Conservation (phyloP, 1,140 invertebrate genomes). For the Nasonia giraulti region DNA sequence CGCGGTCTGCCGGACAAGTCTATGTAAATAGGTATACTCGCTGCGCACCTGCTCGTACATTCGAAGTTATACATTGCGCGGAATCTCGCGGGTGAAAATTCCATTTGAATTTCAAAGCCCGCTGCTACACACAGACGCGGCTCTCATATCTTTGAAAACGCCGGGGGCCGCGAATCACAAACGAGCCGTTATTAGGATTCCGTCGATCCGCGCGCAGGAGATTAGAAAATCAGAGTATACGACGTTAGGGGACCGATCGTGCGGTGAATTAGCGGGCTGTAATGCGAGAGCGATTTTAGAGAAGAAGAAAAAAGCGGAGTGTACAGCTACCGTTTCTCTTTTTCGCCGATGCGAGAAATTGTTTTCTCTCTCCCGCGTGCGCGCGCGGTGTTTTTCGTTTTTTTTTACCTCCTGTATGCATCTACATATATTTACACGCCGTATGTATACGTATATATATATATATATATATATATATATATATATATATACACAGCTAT, state of each 20-base stretch:
- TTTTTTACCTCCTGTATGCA: neutral
- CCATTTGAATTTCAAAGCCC: neutral
- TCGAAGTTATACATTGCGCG: neutral
- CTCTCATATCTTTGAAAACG: neutral
- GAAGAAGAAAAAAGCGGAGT: neutral
- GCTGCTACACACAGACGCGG: neutral
- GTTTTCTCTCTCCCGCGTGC: conserved; percentile 15
- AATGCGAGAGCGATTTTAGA: conserved; percentile 21
- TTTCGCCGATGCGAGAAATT: conserved; percentile 26
- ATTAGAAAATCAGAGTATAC: conserved; percentile 35
- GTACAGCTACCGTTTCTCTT: conserved; percentile 20
- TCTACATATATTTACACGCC: no score
- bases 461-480: no score
- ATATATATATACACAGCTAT: no score
- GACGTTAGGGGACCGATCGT: conserved; percentile 16
- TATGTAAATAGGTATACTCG: neutral
- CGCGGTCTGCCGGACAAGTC: neutral
- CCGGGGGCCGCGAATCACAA: no score
- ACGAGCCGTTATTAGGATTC: no score
- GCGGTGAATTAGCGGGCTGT: conserved; percentile 14
- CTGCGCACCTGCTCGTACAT: neutral
- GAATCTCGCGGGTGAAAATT: neutral
- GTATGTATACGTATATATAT: no score
- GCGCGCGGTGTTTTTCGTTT: neutral
- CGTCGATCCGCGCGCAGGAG: no score